These are phyloP conservation scores for Oenanthe oenanthe DNA, from an alignment of 2,113 vertebrate species.

Conservation along the genomic window DNA sequence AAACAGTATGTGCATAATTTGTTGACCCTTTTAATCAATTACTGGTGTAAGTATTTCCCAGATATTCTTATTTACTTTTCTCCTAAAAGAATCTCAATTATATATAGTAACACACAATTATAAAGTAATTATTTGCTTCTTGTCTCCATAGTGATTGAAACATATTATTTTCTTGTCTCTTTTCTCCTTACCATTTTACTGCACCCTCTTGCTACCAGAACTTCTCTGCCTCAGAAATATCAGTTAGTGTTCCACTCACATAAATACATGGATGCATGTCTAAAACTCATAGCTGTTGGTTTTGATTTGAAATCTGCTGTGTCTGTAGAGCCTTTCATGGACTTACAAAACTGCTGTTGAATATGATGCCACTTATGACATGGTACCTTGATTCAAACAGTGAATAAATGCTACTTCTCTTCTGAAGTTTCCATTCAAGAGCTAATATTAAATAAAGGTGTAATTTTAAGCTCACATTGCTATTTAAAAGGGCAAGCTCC, in stretches of 20 bases:
- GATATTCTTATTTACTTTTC: background rate
- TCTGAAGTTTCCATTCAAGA: background rate
- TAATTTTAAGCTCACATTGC: background rate
- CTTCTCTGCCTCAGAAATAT: background rate
- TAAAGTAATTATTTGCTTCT: background rate
- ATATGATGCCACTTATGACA: background rate
- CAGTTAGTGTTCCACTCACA: background rate
- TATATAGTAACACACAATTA: background rate
- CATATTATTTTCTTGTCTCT: background rate
- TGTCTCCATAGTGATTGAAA: background rate
- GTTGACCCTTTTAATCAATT: background rate
- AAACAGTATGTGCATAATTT: background rate
- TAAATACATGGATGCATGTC: background rate
- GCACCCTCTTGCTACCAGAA: background rate
- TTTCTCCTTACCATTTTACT: background rate
- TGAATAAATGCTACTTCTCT: background rate
- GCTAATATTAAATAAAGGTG: slow-evolving; percentile 3
- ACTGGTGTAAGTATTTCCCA: background rate
- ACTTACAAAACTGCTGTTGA: background rate
- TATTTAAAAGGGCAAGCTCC: slow-evolving; percentile 11
- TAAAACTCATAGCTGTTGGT: background rate
- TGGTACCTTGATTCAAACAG: background rate
- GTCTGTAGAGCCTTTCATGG: background rate
- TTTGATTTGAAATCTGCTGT: background rate
- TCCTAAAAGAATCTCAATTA: background rate